phyloP scores from a whole-genome alignment of 53 echinoderm and acorn worm genomes.

The Astropecten irregularis region DNA sequence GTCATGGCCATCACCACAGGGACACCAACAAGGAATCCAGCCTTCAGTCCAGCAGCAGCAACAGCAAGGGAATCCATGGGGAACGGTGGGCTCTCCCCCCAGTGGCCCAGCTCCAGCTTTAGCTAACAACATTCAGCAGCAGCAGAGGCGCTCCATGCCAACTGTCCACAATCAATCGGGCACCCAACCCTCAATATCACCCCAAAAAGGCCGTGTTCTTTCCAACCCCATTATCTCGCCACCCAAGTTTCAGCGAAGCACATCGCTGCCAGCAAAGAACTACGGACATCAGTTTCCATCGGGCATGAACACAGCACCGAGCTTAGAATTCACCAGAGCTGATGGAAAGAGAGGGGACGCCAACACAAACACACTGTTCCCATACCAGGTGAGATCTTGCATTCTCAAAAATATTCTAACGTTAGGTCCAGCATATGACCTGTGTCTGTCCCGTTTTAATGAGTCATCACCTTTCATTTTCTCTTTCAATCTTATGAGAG shows the following conservation, averaged over 20 bases:
- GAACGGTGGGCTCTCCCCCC: slow-evolving; percentile 88
- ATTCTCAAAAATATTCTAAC: neutral
- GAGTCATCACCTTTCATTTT: too few relatives aligned
- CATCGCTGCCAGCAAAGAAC: slow-evolving; percentile 93
- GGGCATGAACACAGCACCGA: slow-evolving; percentile 56
- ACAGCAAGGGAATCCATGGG: slow-evolving; percentile 88
- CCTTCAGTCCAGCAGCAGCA: slow-evolving; percentile 61
- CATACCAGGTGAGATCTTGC: slow-evolving; percentile 78
- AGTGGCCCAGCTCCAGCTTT: slow-evolving; percentile 69
- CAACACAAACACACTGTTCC: slow-evolving; percentile 83
- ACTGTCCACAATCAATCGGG: slow-evolving; percentile 73
- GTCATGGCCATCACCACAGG: slow-evolving; percentile 58
- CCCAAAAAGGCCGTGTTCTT: slow-evolving; percentile 78
- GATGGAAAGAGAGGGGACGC: slow-evolving; percentile 69
- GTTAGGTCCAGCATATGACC: too few relatives aligned
- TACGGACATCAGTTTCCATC: slow-evolving; percentile 77
- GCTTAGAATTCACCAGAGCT: slow-evolving; percentile 79
- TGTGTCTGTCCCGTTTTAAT: too few relatives aligned
- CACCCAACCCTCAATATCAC: slow-evolving; percentile 75
- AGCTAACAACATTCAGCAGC: slow-evolving; percentile 68
- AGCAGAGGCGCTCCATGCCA: slow-evolving; percentile 94
- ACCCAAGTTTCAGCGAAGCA: slow-evolving; percentile 96
- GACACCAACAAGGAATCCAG: slow-evolving; percentile 72
- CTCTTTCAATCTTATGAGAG: too few relatives aligned
- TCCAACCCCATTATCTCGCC: slow-evolving; percentile 97